Percentiles rank a stretch among this genome's conserved stretches.
Evolutionary conservation across 2,888 invertebrate genomes (phyloP).

Genomic region (Arenicola marina): DNA sequence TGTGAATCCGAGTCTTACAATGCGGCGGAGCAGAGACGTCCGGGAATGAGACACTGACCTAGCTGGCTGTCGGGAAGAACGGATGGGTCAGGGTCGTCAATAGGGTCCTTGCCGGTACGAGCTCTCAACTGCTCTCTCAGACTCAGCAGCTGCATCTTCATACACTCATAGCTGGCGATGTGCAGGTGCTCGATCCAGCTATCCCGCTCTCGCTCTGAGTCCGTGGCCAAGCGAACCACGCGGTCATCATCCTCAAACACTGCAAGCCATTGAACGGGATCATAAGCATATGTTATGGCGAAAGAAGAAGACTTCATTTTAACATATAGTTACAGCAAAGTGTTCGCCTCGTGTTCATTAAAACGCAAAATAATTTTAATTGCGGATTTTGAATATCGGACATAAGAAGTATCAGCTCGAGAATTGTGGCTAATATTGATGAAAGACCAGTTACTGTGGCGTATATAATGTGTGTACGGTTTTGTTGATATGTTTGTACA

Average conservation of each 20-base stretch:
- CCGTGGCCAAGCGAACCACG: slow-evolving; percentile 79
- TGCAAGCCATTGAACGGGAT: slow-evolving; percentile 18
- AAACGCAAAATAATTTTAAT: neutral
- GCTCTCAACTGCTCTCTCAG: slow-evolving; percentile 58
- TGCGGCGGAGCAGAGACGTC: no score
- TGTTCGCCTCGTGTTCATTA: no score
- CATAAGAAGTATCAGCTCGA: no score
- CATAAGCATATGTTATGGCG: neutral
- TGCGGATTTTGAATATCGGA: no score
- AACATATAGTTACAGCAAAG: no score
- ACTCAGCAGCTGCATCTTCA: slow-evolving; percentile 73
- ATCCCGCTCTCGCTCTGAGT: slow-evolving; percentile 79
- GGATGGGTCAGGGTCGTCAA: slow-evolving; percentile 33
- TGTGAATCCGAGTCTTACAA: no score
- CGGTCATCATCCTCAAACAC: slow-evolving; percentile 70
- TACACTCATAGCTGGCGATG: slow-evolving; percentile 80
- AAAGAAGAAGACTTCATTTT: no score
- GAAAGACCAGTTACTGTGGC: no score
- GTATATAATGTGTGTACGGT: no score
- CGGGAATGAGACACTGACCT: neutral
- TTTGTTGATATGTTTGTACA: no score
- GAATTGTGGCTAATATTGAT: no score
- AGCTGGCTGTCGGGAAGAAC: neutral
- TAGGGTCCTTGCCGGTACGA: slow-evolving; percentile 54
- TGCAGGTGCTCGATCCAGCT: slow-evolving; percentile 85